These are phyloP conservation scores for Hyaena hyaena DNA, from an alignment of 2,113 vertebrate species.

Conservation along the genomic window DNA sequence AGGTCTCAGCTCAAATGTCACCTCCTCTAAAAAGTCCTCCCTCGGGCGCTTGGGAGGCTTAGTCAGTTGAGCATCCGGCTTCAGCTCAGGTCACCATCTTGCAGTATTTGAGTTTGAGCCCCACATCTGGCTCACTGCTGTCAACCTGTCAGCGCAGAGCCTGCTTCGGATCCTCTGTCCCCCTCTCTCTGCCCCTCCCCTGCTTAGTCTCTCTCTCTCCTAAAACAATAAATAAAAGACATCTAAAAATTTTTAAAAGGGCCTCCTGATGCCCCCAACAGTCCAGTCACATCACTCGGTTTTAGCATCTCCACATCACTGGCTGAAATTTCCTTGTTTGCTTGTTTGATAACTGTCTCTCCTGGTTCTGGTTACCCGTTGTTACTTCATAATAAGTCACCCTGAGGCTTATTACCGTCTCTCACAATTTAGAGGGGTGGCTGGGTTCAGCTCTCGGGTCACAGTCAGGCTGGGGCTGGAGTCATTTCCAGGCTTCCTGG, in stretches of 20 bases:
- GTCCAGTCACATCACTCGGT: neutral
- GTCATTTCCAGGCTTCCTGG: neutral
- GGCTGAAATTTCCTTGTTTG: neutral
- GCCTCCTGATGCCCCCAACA: neutral
- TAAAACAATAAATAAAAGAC: too few relatives aligned
- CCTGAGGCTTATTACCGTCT: neutral
- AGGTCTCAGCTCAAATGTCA: neutral
- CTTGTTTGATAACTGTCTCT: neutral
- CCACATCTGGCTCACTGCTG: too few relatives aligned
- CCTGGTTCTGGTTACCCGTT: neutral
- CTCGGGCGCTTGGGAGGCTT: too few relatives aligned
- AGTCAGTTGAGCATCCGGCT: too few relatives aligned
- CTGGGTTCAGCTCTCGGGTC: neutral
- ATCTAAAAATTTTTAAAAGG: neutral
- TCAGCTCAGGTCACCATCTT: too few relatives aligned
- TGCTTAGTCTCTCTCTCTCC: too few relatives aligned
- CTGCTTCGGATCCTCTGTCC: too few relatives aligned
- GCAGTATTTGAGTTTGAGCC: too few relatives aligned
- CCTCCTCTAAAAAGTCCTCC: neutral
- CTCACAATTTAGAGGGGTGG: neutral
- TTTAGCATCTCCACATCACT: neutral
- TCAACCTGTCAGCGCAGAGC: too few relatives aligned
- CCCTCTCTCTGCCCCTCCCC: too few relatives aligned
- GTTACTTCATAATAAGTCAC: too few relatives aligned
- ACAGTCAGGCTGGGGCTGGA: neutral